Conservation (phyloP, 1,140 invertebrate genomes). For the Drosophila asahinai region DNA sequence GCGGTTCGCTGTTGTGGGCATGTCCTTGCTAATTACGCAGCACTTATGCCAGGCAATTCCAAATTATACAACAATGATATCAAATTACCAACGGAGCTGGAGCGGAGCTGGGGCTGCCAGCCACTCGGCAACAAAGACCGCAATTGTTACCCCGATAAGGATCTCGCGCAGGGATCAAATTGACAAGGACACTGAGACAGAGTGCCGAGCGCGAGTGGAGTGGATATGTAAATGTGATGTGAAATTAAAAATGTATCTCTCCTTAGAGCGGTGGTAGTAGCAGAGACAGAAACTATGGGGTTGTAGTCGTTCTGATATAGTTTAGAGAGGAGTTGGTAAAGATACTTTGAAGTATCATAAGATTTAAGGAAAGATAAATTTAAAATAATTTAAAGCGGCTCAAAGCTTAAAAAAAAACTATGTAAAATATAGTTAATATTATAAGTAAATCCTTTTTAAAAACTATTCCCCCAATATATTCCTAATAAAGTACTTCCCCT, state of each 20-base stretch:
- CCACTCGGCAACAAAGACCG: slow-evolving; percentile 55
- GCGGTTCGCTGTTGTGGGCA: slow-evolving; percentile 65
- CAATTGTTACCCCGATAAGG: slow-evolving; percentile 76
- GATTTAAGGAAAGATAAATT: too few species aligned
- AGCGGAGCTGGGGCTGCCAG: slow-evolving; percentile 14
- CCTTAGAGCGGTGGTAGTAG: too few species aligned
- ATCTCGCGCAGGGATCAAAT: slow-evolving; percentile 33
- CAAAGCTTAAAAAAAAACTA: too few species aligned
- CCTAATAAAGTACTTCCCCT: slow-evolving; percentile 8
- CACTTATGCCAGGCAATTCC: slow-evolving; percentile 81
- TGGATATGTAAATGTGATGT: slow-evolving; percentile 69
- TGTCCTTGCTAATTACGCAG: slow-evolving; percentile 83
- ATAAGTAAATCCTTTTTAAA: not conserved
- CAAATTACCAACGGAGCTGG: slow-evolving; percentile 66
- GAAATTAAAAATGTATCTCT: slow-evolving; percentile 60
- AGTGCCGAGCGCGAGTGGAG: slow-evolving; percentile 5
- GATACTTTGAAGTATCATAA: not conserved
- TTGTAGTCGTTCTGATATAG: not conserved
- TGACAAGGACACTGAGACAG: slow-evolving; percentile 12
- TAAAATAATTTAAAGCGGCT: too few species aligned
- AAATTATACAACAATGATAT: slow-evolving; percentile 84
- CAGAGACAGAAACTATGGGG: not conserved
- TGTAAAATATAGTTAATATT: too few species aligned
- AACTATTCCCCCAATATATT: not conserved
- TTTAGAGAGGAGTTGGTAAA: not conserved